Percentiles rank a stretch among this genome's conserved stretches.
phyloP scores from a whole-genome alignment of 2,888 invertebrate species.

The Conomelus anceps region DNA sequence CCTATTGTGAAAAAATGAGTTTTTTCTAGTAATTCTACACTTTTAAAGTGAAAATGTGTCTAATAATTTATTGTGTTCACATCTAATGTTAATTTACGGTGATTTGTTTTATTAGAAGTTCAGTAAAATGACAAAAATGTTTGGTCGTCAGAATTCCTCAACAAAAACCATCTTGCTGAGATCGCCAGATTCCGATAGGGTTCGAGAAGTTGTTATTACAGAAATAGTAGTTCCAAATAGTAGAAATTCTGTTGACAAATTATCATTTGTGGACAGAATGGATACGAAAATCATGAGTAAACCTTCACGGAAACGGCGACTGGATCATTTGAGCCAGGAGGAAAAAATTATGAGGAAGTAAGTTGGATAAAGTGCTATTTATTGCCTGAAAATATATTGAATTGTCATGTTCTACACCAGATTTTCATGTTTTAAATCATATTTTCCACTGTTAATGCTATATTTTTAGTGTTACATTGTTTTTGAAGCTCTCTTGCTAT shows the following conservation, averaged over 20 bases:
- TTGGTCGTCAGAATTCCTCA: background rate
- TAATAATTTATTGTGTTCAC: background rate
- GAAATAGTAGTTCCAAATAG: conserved; percentile 18
- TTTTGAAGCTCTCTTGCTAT: background rate
- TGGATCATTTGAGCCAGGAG: conserved; percentile 79
- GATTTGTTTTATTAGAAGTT: background rate
- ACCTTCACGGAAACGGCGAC: conserved; percentile 59
- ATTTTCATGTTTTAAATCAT: background rate
- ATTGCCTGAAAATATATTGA: background rate
- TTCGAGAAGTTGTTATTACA: conserved; percentile 23
- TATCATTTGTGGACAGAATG: conserved; percentile 4
- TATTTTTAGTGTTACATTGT: too few relatives aligned
- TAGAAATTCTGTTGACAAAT: conserved; percentile 12
- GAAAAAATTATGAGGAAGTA: conserved; percentile 83
- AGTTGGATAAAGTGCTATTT: conserved; percentile 45
- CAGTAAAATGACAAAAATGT: conserved; percentile 2
- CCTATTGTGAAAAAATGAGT: background rate
- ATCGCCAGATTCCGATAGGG: conserved; percentile 24
- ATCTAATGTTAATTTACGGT: background rate
- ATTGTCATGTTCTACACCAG: background rate
- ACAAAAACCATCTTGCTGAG: conserved; percentile 22
- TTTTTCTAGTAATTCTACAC: background rate
- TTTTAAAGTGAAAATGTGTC: background rate
- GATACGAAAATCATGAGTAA: background rate
- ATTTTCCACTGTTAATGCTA: too few relatives aligned